Evolutionary conservation across 2,888 invertebrate genomes (phyloP), one percentile per base, ranked within the genome.

Genomic region (Eristalinus aeneus): DNA sequence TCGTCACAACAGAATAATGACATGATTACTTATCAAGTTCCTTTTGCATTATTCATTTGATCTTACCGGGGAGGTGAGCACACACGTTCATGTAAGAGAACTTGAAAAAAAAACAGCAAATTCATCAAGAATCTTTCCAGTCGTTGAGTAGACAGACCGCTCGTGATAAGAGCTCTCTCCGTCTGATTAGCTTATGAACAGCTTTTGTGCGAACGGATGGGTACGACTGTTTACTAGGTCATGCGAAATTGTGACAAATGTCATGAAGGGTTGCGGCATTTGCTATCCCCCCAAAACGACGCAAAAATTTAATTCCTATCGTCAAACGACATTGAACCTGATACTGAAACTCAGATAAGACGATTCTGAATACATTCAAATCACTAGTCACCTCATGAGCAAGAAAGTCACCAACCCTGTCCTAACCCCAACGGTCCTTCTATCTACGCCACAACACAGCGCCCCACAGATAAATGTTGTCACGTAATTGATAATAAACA

Each of bases 261-360:
- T 16, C 46, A 46, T 6, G n/a, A 16, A 9, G 5, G 16, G 46
- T 16, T 16, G 16, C 16, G n/a, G 6, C 27, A 27, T 27, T 27
- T 27, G 27, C 27, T 27, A 36, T 46, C 54, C 72, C 32, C 34
- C 63, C 32, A 20, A 20, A 31, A 27, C n/a, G 20, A 9, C 9
- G 22, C 16, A 39, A 31, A 56, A 11, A 27, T n/a, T 12, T 11
- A n/a, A 12, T 36, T 27, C 34, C 9, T 56, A 73, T 23, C 54
- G 34, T 20, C 27, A 60, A n/a, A 46, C 31, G 46, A 34, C 78
- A 78, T 78, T 71, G 78, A 78, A 78, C 65, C 32, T 65, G 78
- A 72, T 65, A 46, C 4, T 20, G 9, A 65, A 65, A 39, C 65
- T 39, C 46, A 71, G 77, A 78, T 78, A 72, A 71, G 64, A 3